Conservation (phyloP, 2,113 vertebrate species). For the Diadophis punctatus region DNA sequence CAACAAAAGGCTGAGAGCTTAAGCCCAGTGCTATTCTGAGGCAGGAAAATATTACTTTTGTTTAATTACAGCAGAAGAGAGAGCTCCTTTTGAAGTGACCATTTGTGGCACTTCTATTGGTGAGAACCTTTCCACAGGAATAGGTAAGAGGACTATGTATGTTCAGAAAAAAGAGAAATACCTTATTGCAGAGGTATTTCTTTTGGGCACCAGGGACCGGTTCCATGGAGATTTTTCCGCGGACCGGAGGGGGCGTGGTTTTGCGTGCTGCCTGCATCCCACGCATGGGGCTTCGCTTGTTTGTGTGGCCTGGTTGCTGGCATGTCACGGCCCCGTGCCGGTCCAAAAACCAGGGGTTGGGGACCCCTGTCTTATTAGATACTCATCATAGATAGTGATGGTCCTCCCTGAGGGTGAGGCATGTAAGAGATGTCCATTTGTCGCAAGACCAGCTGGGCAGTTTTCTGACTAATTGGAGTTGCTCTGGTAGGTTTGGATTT, state of each 20-base stretch:
- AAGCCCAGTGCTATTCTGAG: slow-evolving; percentile 48
- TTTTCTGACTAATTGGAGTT: background rate
- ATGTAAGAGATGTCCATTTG: background rate
- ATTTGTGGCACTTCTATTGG: background rate
- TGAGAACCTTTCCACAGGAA: background rate
- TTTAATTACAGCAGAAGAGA: slow-evolving; percentile 55
- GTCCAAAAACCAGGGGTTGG: too few species aligned
- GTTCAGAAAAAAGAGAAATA: background rate
- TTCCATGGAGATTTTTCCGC: too few species aligned
- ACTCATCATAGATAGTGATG: too few species aligned
- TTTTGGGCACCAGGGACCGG: background rate
- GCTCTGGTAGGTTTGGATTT: background rate
- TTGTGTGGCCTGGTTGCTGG: too few species aligned
- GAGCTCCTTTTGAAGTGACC: slow-evolving; percentile 8
- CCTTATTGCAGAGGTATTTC: too few species aligned
- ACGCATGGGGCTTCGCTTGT: too few species aligned
- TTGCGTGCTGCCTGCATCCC: too few species aligned
- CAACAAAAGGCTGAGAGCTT: slow-evolving; percentile 41
- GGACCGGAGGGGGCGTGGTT: too few species aligned
- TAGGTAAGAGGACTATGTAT: background rate
- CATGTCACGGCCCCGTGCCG: too few species aligned
- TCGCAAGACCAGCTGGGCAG: background rate
- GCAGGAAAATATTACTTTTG: slow-evolving; percentile 58
- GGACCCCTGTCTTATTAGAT: background rate
- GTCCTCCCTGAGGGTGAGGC: background rate